phyloP scores from a whole-genome alignment of 2,113 vertebrate genomes.

The Carettochelys insculpta region DNA sequence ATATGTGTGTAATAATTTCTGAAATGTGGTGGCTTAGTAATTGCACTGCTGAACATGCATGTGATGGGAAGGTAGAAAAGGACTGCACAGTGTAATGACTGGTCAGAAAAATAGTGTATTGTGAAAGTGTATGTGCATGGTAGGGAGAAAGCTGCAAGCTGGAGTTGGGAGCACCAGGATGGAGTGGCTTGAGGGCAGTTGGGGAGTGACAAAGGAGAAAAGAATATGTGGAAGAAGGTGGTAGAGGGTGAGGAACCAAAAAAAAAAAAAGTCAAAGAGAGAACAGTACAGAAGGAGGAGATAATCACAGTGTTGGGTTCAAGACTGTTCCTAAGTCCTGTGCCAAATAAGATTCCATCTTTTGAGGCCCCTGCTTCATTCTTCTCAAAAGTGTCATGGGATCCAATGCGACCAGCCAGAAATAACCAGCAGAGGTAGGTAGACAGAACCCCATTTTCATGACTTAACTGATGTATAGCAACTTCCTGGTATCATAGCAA shows the following conservation, averaged over 20 bases:
- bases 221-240: not conserved
- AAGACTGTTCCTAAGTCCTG: not conserved
- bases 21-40: not conserved
- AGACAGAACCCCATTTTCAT: not conserved
- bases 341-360: not conserved
- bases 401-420: not conserved
- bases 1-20: not conserved
- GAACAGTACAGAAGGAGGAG: not conserved
- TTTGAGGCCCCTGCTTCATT: not conserved
- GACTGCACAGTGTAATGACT: not conserved
- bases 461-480: constrained; percentile 16
- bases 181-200: not conserved
- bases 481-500: not conserved
- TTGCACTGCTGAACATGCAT: not conserved
- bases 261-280: not conserved
- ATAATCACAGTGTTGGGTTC: not conserved
- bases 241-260: not conserved
- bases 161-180: not conserved
- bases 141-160: not conserved
- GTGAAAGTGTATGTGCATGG: not conserved
- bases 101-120: not conserved
- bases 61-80: not conserved
- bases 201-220: not conserved
- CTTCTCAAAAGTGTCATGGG: not conserved
- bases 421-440: not conserved